Base-by-base conservation (phyloP, 2,797 vertebrate genomes). In the Stomatorhinus walkeri region DNA sequence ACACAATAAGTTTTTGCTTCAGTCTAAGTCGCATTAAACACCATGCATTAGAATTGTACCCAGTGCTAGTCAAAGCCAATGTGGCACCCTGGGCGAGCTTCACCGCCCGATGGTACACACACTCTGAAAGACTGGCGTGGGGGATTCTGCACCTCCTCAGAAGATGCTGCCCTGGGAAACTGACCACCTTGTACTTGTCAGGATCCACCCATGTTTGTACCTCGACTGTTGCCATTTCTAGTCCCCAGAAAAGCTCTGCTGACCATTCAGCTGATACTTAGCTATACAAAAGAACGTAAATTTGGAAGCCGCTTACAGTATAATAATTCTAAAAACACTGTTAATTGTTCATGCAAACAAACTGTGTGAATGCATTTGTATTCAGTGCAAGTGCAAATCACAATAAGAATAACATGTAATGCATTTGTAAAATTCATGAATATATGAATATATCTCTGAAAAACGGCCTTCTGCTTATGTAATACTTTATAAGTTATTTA, bases 401-500 rank as follows among this genome's bases (percentile, higher is more conserved):
- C 36, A 36, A 46, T 22, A 48, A 83, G n/a, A 43, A 83, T 83
- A 83, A 83, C 76, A 6, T 40, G 76, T 19, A 46, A 81, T 19
- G 76, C 19, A 40, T 81, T 83, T 83, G 64, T 72, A 72, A 72
- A 72, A 72, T 48, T 12, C 79, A 43, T 83, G 40, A 83, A 46
- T 48, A 83, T 48, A 43, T 83, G 40, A 83, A 83, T 32, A 83
- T 72, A 36, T 72, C 64, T 72, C 28, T 36, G 64, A 72, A 32
- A 32, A 72, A 68, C 2, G 28, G 64, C 64, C 64, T 61, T 61
- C 59, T 72, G 64, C 64, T 72, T 72, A 16, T 36, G 64, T 72
- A 72, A 72, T 72, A 72, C 64, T 32, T 72, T 72, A 14, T 72
- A 72, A 36, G 64, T 72, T 72, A 72, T 72, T 72, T 72, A 72